These are phyloP conservation scores for Drosophila azteca DNA, from an alignment of 1,140 invertebrate species.

Conservation along the genomic window DNA sequence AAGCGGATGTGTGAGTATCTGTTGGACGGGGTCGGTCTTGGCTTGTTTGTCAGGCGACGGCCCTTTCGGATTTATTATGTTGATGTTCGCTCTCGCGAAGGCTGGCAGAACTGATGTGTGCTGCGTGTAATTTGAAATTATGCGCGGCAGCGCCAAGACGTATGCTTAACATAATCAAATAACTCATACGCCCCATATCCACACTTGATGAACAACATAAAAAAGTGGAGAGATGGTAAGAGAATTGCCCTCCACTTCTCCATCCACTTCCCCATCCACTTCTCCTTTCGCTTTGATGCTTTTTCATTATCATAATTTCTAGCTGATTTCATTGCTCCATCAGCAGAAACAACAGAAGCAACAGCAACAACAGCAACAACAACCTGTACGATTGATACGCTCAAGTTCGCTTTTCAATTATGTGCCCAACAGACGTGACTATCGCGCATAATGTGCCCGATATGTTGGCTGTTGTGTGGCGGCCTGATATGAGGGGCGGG, in stretches of 20 bases:
- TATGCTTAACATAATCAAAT: slow-evolving; percentile 81
- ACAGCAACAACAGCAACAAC: slow-evolving; percentile 23
- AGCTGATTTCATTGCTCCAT: slow-evolving; percentile 69
- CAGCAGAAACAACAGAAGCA: neutral
- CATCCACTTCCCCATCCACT: neutral
- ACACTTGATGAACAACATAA: slow-evolving; percentile 47
- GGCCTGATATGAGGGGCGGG: neutral
- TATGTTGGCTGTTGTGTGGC: slow-evolving; percentile 34
- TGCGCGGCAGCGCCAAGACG: slow-evolving; percentile 58
- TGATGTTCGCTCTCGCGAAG: slow-evolving; percentile 25
- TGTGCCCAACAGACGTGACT: slow-evolving; percentile 73
- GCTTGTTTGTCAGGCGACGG: slow-evolving; percentile 71
- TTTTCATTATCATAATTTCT: slow-evolving; percentile 81
- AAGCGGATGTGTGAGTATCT: slow-evolving; percentile 3
- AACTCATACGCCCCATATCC: slow-evolving; percentile 65
- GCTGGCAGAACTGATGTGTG: slow-evolving; percentile 45
- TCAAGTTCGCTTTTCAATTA: slow-evolving; percentile 80
- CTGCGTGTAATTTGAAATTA: slow-evolving; percentile 79
- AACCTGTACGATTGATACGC: slow-evolving; percentile 75
- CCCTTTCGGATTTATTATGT: slow-evolving; percentile 75
- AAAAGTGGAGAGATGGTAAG: neutral
- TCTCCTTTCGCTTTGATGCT: slow-evolving; percentile 12
- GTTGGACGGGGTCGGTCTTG: slow-evolving; percentile 29
- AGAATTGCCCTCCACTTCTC: slow-evolving; percentile 2
- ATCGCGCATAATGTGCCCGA: slow-evolving; percentile 71